phyloP scores from a whole-genome alignment of 1,140 invertebrate genomes.

The Drosophila ficusphila region DNA sequence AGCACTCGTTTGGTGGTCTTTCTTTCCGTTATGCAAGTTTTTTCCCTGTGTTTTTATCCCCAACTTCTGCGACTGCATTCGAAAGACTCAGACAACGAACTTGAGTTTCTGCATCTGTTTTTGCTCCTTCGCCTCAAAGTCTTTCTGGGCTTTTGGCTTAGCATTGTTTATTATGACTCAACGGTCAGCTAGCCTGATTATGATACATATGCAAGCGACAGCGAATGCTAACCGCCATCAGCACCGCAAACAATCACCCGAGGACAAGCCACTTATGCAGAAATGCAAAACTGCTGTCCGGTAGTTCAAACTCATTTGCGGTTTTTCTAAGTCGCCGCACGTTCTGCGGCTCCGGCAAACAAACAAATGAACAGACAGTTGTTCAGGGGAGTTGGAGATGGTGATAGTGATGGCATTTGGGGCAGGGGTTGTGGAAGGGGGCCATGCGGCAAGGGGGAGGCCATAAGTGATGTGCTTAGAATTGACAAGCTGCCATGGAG shows the following conservation, averaged over 20 bases:
- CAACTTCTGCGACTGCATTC: constrained; percentile 33
- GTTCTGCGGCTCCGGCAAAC: constrained; percentile 67
- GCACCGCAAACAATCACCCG: constrained; percentile 37
- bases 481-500: constrained; percentile 67
- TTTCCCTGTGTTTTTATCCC: constrained; percentile 18
- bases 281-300: constrained; percentile 72
- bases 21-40: constrained; percentile 50
- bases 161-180: constrained; percentile 63
- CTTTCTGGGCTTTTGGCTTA: constrained; percentile 16
- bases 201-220: constrained; percentile 56
- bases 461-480: constrained; percentile 68
- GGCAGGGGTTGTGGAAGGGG: constrained; percentile 2
- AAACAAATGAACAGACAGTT: constrained; percentile 47
- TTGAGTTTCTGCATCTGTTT: constrained; percentile 30
- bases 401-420: constrained; percentile 16
- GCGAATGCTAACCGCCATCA: constrained; percentile 24
- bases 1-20: constrained; percentile 62
- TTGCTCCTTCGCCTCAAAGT: constrained; percentile 17
- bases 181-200: constrained; percentile 59
- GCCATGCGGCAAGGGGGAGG: constrained; percentile 25
- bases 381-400: constrained; percentile 25
- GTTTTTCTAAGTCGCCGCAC: constrained; percentile 75
- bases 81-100: constrained; percentile 73
- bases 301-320: constrained; percentile 72
- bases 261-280: constrained; percentile 60